Percentiles rank a stretch among this genome's conserved stretches.
Evolutionary conservation across 2,888 invertebrate species (phyloP).

Genomic region (Rhogogaster chlorosoma): DNA sequence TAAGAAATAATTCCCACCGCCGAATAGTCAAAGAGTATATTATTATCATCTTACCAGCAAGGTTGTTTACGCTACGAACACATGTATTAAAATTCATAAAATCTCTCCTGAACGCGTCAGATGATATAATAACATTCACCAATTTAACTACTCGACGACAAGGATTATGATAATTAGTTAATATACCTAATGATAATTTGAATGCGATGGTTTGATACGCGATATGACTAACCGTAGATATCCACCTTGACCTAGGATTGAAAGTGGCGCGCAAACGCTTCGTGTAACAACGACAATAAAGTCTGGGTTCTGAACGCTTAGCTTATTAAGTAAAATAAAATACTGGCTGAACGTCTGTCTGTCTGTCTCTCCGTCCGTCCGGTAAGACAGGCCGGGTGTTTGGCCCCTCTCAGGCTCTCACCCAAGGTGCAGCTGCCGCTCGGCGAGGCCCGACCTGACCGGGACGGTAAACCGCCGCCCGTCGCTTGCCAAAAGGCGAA

Average conservation of each 20-base stretch:
- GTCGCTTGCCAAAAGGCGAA: constrained; percentile 58
- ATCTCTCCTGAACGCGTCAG: background rate
- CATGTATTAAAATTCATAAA: constrained; percentile 3
- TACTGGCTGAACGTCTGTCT: constrained; percentile 60
- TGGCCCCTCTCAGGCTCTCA: constrained; percentile 68
- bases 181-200: background rate
- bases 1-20: background rate
- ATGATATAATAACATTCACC: background rate
- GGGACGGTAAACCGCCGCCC: constrained; percentile 59
- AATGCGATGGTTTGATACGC: background rate
- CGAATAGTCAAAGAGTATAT: background rate
- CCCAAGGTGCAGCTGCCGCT: constrained; percentile 68
- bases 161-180: background rate
- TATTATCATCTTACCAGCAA: background rate
- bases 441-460: constrained; percentile 57
- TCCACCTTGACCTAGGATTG: constrained; percentile 49
- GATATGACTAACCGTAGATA: constrained; percentile 5
- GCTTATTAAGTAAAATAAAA: constrained; percentile 62
- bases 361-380: constrained; percentile 59
- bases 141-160: constrained; percentile 1
- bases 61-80: constrained; percentile 8
- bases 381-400: constrained; percentile 64
- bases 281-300: constrained; percentile 25
- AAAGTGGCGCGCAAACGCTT: constrained; percentile 45
- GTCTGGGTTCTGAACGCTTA: constrained; percentile 40